Base-by-base conservation (phyloP, 2,888 invertebrate genomes). In the Sthenelais limicola region DNA sequence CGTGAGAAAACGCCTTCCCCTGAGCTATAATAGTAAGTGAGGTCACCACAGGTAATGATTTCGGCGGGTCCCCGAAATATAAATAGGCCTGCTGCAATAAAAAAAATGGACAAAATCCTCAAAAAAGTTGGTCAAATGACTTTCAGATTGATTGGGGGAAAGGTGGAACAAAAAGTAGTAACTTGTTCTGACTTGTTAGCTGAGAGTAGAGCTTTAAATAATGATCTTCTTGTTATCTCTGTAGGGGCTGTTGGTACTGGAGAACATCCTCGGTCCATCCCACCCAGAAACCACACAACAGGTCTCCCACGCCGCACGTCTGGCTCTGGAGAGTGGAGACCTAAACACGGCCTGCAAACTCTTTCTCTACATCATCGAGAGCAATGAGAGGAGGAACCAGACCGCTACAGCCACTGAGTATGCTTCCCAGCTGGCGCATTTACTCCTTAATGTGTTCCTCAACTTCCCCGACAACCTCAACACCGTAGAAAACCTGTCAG, bases 401-500 rank as follows among this genome's bases (percentile, higher is more conserved):
- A 38, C 48, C 3, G 58, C 58, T 30, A 67, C 56, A 12, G 71
- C 73, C 26, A 58, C 51, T 15, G 67, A 92, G 93, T 93, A 84
- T 92, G 92, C 79, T 93, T 91, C 93, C 12, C 89, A 89, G 72
- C 85, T 83, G 35, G 78, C 78, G 7, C 68, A 82, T n/a, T 80
- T 83, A 51, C 74, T 83, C 66, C 79, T 82, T 28, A 80, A 80
- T 51, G 35, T 71, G 24, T 69, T 47, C 51, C 26, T 51, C 26
- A 38, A 58, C 38, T 35, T 28, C 32, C 69, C 69, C 3, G 69
- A 32, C 21, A 67, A 47, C 30, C 58, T 73, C 5, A 21, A 21
- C 18, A 24, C 32, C 12, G 62, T 73, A 1, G 73, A 69, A 18
- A 35, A 70, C 58, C 56, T 69, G 21, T 28, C 51, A 0, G 38